These are phyloP conservation scores for Anarsia innoxiella DNA, from an alignment of 2,888 invertebrate species.

Conservation along the genomic window DNA sequence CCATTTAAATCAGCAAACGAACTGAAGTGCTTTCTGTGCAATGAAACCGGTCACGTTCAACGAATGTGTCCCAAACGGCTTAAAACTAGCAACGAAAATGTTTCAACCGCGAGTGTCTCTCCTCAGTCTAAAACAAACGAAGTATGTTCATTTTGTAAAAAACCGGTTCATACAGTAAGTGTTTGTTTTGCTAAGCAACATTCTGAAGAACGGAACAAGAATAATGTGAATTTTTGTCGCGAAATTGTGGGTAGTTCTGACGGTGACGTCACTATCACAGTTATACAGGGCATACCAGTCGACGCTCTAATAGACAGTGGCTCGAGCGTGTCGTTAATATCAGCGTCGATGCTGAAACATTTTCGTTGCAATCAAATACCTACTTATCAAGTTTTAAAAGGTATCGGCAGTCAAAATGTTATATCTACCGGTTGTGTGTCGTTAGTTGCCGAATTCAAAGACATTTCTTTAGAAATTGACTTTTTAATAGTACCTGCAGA, in stretches of 20 bases:
- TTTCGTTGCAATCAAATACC: neutral
- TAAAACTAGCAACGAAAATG: neutral
- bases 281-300: constrained; percentile 6
- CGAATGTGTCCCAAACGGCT: neutral
- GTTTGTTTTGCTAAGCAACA: neutral
- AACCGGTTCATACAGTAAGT: neutral
- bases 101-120: neutral
- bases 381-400: constrained; percentile 9
- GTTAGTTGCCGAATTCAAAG: constrained; percentile 14
- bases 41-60: constrained; percentile 4
- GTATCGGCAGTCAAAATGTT: constrained; percentile 13
- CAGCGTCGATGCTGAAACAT: constrained; percentile 3
- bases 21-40: constrained; percentile 10
- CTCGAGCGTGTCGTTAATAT: constrained; percentile 7
- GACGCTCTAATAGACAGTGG: constrained; percentile 10
- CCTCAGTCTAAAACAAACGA: neutral
- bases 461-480: constrained; percentile 18
- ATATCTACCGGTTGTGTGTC: constrained; percentile 11
- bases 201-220: neutral
- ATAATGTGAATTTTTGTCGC: neutral
- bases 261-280: neutral
- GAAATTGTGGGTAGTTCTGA: neutral
- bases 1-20: neutral
- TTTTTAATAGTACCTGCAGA: constrained; percentile 14
- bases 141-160: constrained; percentile 1